Conservation (phyloP, 2,888 invertebrate species). For the Sinopyrophorus schimmeli region DNA sequence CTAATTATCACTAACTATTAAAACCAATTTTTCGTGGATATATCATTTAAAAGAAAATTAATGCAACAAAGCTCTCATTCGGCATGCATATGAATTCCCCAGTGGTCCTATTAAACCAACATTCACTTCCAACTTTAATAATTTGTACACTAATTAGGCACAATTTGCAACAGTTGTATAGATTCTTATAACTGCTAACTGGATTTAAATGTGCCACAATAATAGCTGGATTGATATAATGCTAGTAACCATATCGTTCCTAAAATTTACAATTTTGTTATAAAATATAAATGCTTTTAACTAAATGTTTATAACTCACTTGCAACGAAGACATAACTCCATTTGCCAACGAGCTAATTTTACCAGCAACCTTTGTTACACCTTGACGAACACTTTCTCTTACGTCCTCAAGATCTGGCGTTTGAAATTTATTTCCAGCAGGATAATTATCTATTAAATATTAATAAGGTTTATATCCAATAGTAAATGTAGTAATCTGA, state of each 20-base stretch:
- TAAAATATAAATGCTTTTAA: background rate
- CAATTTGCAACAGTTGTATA: too few relatives aligned
- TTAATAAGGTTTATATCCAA: too few relatives aligned
- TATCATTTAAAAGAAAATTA: too few relatives aligned
- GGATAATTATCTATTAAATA: conserved; percentile 25
- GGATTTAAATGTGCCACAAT: background rate
- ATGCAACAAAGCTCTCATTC: too few relatives aligned
- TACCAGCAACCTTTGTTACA: conserved; percentile 97
- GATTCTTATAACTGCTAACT: too few relatives aligned
- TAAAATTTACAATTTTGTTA: conserved; percentile 29
- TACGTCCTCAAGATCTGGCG: conserved; percentile 91
- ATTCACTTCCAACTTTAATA: too few relatives aligned
- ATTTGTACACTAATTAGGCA: too few relatives aligned
- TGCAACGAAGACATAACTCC: conserved; percentile 93
- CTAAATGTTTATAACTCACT: conserved; percentile 54
- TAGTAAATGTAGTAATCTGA: too few relatives aligned
- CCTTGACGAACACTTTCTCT: conserved; percentile 96
- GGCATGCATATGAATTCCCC: too few relatives aligned
- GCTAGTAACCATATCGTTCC: conserved; percentile 49
- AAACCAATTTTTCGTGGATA: too few relatives aligned
- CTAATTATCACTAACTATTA: too few relatives aligned
- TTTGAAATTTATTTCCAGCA: conserved; percentile 54
- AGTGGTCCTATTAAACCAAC: too few relatives aligned
- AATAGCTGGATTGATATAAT: background rate
- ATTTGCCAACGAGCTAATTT: conserved; percentile 90